These are phyloP conservation scores for Carposina sasakii DNA, from an alignment of 1,140 invertebrate species.

Conservation along the genomic window DNA sequence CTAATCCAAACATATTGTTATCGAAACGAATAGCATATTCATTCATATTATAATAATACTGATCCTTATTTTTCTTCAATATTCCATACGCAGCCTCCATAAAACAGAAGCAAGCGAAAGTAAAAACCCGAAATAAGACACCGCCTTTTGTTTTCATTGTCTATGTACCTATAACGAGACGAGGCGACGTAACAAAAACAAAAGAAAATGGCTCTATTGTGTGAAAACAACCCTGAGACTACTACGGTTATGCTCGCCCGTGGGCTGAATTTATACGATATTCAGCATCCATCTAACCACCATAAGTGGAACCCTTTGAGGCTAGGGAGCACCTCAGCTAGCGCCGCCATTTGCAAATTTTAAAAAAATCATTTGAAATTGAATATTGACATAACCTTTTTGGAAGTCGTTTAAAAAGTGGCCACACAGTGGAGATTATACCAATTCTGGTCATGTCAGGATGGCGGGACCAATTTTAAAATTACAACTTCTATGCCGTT, in stretches of 20 bases:
- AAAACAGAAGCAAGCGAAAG: constrained; percentile 31
- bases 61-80: too few relatives aligned
- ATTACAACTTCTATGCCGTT: too few relatives aligned
- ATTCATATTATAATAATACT: too few relatives aligned
- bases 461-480: too few relatives aligned
- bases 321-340: constrained; percentile 9
- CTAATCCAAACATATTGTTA: too few relatives aligned
- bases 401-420: too few relatives aligned
- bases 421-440: too few relatives aligned
- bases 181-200: constrained; percentile 63
- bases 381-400: too few relatives aligned
- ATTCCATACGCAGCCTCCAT: too few relatives aligned
- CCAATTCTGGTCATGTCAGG: too few relatives aligned
- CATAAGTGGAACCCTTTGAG: constrained; percentile 28
- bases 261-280: constrained; percentile 68
- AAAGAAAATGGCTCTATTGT: constrained; percentile 71
- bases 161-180: constrained; percentile 55
- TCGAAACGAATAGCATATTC: too few relatives aligned
- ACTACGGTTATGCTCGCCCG: constrained; percentile 65
- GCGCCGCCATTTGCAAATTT: not conserved
- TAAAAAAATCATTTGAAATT: too few relatives aligned
- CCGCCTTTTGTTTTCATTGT: constrained; percentile 67
- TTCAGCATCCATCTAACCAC: constrained; percentile 44
- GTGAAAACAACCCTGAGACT: constrained; percentile 67
- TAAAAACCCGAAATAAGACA: constrained; percentile 57